Percentiles rank a stretch among this genome's conserved stretches.
Evolutionary conservation across 2,888 invertebrate species (phyloP).

Genomic region (Mechanitis mazaeus): DNA sequence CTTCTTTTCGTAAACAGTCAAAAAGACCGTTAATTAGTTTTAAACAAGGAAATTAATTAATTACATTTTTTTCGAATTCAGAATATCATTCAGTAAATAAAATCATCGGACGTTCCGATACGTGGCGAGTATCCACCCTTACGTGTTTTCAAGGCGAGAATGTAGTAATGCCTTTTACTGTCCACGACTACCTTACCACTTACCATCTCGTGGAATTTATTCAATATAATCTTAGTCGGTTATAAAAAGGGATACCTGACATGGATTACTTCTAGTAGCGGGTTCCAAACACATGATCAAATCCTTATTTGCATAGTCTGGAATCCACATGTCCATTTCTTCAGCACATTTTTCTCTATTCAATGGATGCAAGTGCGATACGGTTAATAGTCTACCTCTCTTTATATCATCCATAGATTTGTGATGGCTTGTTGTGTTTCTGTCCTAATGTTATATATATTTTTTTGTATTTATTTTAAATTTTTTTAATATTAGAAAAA

Average conservation of each 20-base stretch:
- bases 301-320: conserved; percentile 35
- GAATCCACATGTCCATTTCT: conserved; percentile 32
- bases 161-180: no score
- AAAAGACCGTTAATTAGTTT: neutral
- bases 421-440: neutral
- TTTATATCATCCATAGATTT: conserved; percentile 42
- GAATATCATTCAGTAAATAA: no score
- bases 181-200: no score
- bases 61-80: no score
- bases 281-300: conserved; percentile 55
- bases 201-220: no score
- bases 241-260: conserved; percentile 37
- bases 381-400: conserved; percentile 41
- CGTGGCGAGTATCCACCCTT: no score
- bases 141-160: no score
- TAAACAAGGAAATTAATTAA: neutral
- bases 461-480: conserved; percentile 9
- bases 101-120: no score
- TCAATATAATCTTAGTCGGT: no score
- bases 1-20: neutral
- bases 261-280: conserved; percentile 40
- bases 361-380: conserved; percentile 52
- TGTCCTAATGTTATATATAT: conserved; percentile 7
- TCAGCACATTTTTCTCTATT: conserved; percentile 42
- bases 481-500: no score